phyloP scores from a whole-genome alignment of 2,888 invertebrate species.

The Parasteatoda lunata region DNA sequence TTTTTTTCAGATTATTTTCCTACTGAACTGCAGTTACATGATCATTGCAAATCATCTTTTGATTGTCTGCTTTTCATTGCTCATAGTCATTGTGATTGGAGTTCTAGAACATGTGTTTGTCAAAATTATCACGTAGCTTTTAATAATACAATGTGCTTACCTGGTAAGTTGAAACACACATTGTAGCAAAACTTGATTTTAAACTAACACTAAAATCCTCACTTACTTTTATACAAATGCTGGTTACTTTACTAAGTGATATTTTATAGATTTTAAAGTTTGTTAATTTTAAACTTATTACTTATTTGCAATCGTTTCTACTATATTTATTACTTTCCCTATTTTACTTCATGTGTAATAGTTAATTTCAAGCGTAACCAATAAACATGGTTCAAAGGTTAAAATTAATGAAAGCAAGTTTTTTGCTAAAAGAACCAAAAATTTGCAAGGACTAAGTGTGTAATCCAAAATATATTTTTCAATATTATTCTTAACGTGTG shows the following conservation, averaged over 20 bases:
- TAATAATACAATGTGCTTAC: constrained; percentile 86
- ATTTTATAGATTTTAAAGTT: no score
- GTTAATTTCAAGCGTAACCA: no score
- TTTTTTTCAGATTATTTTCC: constrained; percentile 38
- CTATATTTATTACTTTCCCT: no score
- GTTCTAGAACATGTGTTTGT: constrained; percentile 67
- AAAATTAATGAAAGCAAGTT: no score
- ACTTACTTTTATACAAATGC: neutral
- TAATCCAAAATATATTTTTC: no score
- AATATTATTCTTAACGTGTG: no score
- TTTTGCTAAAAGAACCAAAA: no score
- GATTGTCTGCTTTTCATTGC: constrained; percentile 69
- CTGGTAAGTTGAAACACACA: constrained; percentile 81
- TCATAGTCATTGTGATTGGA: constrained; percentile 69
- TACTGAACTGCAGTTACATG: constrained; percentile 31
- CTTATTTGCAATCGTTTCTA: no score
- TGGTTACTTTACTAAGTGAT: neutral
- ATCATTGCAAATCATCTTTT: constrained; percentile 68
- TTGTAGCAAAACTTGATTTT: neutral
- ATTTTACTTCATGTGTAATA: no score
- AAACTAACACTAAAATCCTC: neutral
- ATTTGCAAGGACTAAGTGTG: no score
- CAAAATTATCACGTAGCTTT: constrained; percentile 73
- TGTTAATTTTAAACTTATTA: no score
- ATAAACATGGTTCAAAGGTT: no score